Percentiles rank a stretch among this genome's conserved stretches.
Conservation (phyloP, 2,888 invertebrate genomes). For the Muschampia plurimacula region DNA sequence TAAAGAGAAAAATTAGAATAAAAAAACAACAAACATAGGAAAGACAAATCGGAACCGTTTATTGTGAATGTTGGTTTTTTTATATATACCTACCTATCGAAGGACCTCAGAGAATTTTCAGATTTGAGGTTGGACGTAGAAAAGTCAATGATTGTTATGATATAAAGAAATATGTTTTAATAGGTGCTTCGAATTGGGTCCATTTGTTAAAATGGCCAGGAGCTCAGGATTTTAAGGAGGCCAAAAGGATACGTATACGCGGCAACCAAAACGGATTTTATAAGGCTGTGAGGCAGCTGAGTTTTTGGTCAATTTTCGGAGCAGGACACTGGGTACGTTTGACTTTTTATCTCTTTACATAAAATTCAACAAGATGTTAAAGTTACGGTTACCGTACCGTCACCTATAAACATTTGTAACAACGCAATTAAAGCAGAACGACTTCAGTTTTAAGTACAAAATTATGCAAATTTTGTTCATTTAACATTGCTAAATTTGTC, state of each 20-base stretch:
- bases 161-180: not conserved
- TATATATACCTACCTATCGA: no score
- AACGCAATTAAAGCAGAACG: not conserved
- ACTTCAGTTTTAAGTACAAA: not conserved
- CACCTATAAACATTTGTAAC: not conserved
- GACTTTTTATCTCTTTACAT: no score
- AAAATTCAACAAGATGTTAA: not conserved
- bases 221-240: conserved; percentile 61
- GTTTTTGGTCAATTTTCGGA: conserved; percentile 75
- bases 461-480: not conserved
- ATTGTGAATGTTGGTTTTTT: no score
- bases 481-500: no score
- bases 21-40: no score
- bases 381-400: not conserved
- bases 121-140: not conserved
- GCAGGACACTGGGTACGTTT: conserved; percentile 76
- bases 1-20: no score
- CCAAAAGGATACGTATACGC: conserved; percentile 56
- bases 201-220: conserved; percentile 74
- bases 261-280: conserved; percentile 71
- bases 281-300: conserved; percentile 63
- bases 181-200: conserved; percentile 77
- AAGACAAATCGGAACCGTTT: no score
- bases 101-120: no score
- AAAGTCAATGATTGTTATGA: no score